Percentiles rank a stretch among this genome's conserved stretches.
Conservation (phyloP, 2,797 vertebrate species). For the Picus viridis region DNA sequence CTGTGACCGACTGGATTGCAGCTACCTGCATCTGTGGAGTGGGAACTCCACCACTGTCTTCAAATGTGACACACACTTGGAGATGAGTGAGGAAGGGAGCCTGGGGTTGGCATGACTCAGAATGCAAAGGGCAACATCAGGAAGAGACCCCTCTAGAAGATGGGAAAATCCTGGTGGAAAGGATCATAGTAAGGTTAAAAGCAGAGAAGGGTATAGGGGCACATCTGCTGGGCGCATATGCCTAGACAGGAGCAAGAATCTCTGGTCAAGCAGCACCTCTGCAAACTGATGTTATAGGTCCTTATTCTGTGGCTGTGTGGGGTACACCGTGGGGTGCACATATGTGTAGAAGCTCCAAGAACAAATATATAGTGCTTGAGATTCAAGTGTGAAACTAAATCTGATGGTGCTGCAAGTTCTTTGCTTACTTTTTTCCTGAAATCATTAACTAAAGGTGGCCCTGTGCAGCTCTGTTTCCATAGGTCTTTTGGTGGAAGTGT, state of each 20-base stretch:
- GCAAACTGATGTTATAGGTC: not conserved
- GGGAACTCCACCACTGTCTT: not conserved
- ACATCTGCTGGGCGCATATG: not conserved
- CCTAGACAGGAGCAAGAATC: not conserved
- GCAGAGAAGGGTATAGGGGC: not conserved
- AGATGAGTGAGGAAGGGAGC: accelerated
- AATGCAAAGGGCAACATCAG: not conserved
- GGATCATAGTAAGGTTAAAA: not conserved
- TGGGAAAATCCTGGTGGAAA: not conserved
- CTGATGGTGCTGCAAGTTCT: not conserved
- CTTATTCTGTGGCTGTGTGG: accelerated
- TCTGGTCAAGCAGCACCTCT: not conserved
- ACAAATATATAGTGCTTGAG: not conserved
- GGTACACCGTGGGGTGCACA: not conserved
- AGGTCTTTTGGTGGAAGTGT: not conserved
- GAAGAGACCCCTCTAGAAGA: not conserved
- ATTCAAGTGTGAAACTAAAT: not conserved
- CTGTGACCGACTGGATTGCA: not conserved
- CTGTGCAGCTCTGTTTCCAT: not conserved
- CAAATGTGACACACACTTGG: not conserved
- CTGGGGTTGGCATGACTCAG: accelerated
- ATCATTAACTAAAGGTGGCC: not conserved
- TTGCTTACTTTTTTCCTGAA: not conserved
- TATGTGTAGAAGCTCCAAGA: not conserved
- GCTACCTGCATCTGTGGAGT: not conserved